These are phyloP conservation scores for Tetrapedia diversipes DNA, from an alignment of 2,888 invertebrate species.

Conservation along the genomic window DNA sequence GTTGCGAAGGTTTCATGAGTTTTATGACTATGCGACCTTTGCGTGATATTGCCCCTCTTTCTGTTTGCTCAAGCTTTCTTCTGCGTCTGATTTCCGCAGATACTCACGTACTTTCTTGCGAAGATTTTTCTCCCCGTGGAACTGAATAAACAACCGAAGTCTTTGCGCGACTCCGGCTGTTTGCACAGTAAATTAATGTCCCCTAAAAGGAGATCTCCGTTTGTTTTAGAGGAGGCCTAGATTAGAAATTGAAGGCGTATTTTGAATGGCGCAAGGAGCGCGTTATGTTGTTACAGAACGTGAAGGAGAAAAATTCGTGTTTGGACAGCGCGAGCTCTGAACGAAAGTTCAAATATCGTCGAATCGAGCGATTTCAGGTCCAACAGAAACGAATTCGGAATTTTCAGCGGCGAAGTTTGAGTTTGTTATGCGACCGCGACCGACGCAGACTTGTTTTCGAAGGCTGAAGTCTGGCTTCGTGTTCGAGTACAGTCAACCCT, in stretches of 20 bases:
- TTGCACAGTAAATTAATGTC: constrained; percentile 49
- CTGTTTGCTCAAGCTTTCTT: constrained; percentile 31
- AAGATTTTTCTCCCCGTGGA: constrained; percentile 13
- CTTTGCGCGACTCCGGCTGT: constrained; percentile 8
- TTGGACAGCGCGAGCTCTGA: background rate
- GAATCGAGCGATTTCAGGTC: no score
- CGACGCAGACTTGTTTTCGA: no score
- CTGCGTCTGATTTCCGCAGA: constrained; percentile 36
- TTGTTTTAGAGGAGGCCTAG: constrained; percentile 16
- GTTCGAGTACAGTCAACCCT: no score
- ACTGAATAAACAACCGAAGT: constrained; percentile 34
- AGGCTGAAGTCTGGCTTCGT: no score
- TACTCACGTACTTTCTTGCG: constrained; percentile 36
- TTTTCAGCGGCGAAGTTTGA: no score
- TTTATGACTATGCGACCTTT: constrained; percentile 28
- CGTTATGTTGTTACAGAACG: background rate
- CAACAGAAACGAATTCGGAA: no score
- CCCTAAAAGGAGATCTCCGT: constrained; percentile 5
- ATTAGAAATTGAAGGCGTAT: constrained; percentile 8
- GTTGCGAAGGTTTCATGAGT: background rate
- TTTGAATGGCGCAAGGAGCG: background rate
- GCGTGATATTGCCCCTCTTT: constrained; percentile 25
- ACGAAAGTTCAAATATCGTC: background rate
- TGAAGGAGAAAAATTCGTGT: background rate
- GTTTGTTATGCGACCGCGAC: no score